Conservation (phyloP, 2,888 invertebrate species). For the Parnassius smintheus region DNA sequence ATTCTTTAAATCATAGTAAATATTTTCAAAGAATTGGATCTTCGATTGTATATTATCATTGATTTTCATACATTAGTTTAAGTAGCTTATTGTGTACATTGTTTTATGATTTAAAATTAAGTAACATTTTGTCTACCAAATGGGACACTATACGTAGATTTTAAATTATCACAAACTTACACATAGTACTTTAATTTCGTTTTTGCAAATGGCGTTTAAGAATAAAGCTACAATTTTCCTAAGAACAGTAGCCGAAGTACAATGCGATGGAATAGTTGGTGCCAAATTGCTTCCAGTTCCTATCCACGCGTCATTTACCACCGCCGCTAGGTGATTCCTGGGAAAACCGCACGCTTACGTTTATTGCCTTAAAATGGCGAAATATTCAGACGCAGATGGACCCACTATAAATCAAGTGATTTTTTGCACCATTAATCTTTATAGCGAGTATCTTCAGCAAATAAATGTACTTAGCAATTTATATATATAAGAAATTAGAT, state of each 20-base stretch:
- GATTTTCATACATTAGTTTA: no score
- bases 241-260: background rate
- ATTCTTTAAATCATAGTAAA: no score
- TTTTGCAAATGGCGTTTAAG: background rate
- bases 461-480: no score
- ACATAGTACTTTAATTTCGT: no score
- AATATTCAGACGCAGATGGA: conserved; percentile 23
- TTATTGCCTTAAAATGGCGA: conserved; percentile 26
- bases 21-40: no score
- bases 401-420: conserved; percentile 24
- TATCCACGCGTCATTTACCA: conserved; percentile 72
- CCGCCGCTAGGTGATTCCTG: conserved; percentile 38
- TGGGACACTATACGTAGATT: no score
- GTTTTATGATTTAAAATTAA: no score
- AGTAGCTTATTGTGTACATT: no score
- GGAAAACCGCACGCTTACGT: conserved; percentile 31
- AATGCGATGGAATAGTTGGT: conserved; percentile 47
- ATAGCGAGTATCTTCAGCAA: background rate
- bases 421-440: conserved; percentile 23
- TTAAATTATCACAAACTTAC: no score
- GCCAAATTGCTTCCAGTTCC: conserved; percentile 74
- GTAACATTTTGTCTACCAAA: no score
- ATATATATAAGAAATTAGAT: no score
- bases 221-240: background rate
- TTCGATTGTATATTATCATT: no score